A percentile compares a stretch with the other conserved stretches of the same genome.
These are phyloP conservation scores for Coenobita brevimanus DNA, from an alignment of 1,140 invertebrate species.

Conservation along the genomic window DNA sequence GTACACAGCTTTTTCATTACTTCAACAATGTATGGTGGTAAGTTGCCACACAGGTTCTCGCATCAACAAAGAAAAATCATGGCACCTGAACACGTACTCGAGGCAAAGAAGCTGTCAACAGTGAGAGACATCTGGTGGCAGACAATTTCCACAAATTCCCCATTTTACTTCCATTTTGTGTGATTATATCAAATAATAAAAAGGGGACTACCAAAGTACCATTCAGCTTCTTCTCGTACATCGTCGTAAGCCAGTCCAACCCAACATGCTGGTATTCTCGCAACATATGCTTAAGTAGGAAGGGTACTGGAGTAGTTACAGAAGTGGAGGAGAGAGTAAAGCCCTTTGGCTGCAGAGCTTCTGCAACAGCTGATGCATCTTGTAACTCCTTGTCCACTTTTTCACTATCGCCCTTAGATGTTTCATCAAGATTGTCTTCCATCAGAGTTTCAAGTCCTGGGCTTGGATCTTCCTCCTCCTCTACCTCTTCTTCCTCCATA, in stretches of 20 bases:
- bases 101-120: too few species aligned
- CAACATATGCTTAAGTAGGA: slow-evolving; percentile 91
- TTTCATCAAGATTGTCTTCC: slow-evolving; percentile 64
- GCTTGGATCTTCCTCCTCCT: slow-evolving; percentile 76
- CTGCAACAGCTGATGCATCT: slow-evolving; percentile 94
- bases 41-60: too few species aligned
- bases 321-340: slow-evolving; percentile 95
- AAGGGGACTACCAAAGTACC: too few species aligned
- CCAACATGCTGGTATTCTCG: slow-evolving; percentile 99
- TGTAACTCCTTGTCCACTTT: slow-evolving; percentile 78
- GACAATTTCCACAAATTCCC: too few species aligned
- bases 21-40: too few species aligned
- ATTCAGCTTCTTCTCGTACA: slow-evolving; percentile 97
- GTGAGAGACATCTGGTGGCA: too few species aligned
- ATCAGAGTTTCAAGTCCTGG: slow-evolving; percentile 79
- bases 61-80: too few species aligned
- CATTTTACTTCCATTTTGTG: too few species aligned
- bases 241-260: slow-evolving; percentile 98
- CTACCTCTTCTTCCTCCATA: slow-evolving; percentile 74
- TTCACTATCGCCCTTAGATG: slow-evolving; percentile 56
- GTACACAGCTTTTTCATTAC: too few species aligned
- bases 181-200: too few species aligned
- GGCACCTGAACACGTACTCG: too few species aligned
- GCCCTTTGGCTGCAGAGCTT: slow-evolving; percentile 98
- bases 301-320: slow-evolving; percentile 94